Evolutionary conservation across 2,888 invertebrate genomes (phyloP), one percentile per base, ranked within the genome.

Genomic region (Pachycephus smyrnensis): DNA sequence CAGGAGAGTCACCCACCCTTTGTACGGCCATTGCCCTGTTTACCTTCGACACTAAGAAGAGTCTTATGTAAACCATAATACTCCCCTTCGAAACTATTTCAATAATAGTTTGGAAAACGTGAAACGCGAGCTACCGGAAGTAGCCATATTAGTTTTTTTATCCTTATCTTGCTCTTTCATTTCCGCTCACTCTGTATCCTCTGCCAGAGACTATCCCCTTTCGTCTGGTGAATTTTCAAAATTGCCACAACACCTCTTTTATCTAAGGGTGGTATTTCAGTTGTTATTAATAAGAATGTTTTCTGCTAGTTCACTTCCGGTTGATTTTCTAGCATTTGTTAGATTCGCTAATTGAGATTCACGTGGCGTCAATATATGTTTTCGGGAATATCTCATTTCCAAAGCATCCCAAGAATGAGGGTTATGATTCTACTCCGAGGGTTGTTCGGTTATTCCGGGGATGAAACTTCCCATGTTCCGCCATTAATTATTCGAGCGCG

Each of bases 71-170:
- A 73, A 76, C 69, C 73, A 80, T 73, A 80, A 84, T 80, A 84
- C n/a, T 80, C 79, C 80, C 73, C 75, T 37, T 68, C 40, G 69
- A 83, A 86, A 86, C 83, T 87, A 87, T 86, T 85, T 83, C 80
- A 86, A 87, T 85, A 86, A 84, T 77, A 68, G 30, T 37, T 55
- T n/a, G 36, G 35, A 68, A 75, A 73, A 31, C n/a, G 23, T 32
- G 71, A 11, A 55, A 23, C 55, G 23, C 55, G 55, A 23, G 23
- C 55, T 2, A 55, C 55, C 74, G 37, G 37, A 74, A 74, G 74
- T 36, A 15, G 74, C 30, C 23, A n/a, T 37, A 36, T 74, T 35
- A 9, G 37, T 74, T 36, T 30, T 37, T 3, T n/a, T 75, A n/a
- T 15, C 15, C 68, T 33, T 68, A 1, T 12, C 12, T 4, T 23